Base-by-base conservation (phyloP, 2,888 invertebrate genomes). In the Xanthostigma xanthostigma region DNA sequence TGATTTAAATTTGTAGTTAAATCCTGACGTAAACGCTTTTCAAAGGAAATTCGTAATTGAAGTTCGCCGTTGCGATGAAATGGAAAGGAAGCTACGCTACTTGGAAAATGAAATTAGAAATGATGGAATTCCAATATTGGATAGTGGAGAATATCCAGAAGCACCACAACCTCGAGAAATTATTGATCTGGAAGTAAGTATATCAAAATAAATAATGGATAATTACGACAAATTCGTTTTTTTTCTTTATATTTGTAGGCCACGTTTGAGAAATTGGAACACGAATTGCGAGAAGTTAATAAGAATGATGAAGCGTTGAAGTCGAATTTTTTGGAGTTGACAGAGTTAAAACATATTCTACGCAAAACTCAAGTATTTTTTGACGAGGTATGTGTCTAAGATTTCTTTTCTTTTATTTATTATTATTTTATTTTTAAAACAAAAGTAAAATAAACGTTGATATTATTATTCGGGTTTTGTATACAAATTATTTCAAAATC, bases 151-250 rank as follows among this genome's bases (percentile, higher is more conserved):
- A 66, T 94, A 92, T 63, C 97, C 97, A 0, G 96, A 97, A 69
- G 97, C 97, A n/a, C 97, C 98, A 0, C 93, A 95, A 61, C 96
- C 97, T 0, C 76, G 95, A 54, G 97, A 98, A 73, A 97, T 98
- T 96, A 93, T 96, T 57, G 97, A 98, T 69, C 75, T 98, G 53
- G 97, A 98, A 79, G 92, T 89, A 63, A 64, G 60, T 57, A 36
- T 48, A 14, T 33, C 10, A 11, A 10, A 37, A 17, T 11, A 6
- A 10, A 27, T 33, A 43, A 44, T 37, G 39, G 2, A 13, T 5
- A 8, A 4, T 35, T 38, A 38, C 12, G 12, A n/a, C 2, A 38
- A 12, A 38, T n/a, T n/a, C 33, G 41, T 36, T 41, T 34, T 50
- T 12, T 34, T 43, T 55, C 53, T 59, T 17, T 17, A 3, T 3